These are phyloP conservation scores for Drosophila koepferae DNA, from an alignment of 2,888 invertebrate species.

Conservation along the genomic window DNA sequence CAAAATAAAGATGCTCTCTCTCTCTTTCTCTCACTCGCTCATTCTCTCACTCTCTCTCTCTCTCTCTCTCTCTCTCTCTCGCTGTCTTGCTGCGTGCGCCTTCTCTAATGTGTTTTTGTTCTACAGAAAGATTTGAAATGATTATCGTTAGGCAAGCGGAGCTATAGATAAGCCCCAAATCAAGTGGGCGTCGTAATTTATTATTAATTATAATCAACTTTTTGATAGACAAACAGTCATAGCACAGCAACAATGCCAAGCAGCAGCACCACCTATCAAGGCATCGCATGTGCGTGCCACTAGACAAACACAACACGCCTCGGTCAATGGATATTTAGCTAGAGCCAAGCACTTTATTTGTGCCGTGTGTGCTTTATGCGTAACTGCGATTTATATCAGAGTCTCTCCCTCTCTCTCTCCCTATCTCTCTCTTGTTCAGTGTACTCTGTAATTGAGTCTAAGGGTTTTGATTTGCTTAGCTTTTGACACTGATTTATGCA, in stretches of 20 bases:
- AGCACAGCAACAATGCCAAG: conserved; percentile 9
- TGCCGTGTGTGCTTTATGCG: conserved; percentile 44
- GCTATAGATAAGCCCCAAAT: conserved; percentile 56
- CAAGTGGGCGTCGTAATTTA: conserved; percentile 68
- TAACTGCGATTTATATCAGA: conserved; percentile 63
- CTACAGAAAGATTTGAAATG: conserved; percentile 69
- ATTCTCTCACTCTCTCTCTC: conserved; percentile 1
- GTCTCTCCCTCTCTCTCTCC: background rate
- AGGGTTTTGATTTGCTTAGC: conserved; percentile 22
- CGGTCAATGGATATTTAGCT: conserved; percentile 27
- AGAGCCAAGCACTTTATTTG: conserved; percentile 49
- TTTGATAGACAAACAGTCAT: conserved; percentile 59
- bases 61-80: conserved; percentile 7
- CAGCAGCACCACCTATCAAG: conserved; percentile 34
- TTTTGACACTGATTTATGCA: conserved; percentile 67
- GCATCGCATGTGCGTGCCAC: conserved; percentile 70
- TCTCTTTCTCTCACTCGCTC: too few relatives aligned
- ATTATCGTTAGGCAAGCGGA: conserved; percentile 56
- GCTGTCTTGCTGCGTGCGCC: background rate
- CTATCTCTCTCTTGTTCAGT: background rate
- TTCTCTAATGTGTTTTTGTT: conserved; percentile 51
- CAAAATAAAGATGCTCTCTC: conserved; percentile 24
- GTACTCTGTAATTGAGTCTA: conserved; percentile 42
- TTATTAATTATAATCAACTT: conserved; percentile 68
- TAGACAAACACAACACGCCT: conserved; percentile 66